Evolutionary conservation across 2,888 invertebrate genomes (phyloP).

Genomic region (Drosophila sordidula): DNA sequence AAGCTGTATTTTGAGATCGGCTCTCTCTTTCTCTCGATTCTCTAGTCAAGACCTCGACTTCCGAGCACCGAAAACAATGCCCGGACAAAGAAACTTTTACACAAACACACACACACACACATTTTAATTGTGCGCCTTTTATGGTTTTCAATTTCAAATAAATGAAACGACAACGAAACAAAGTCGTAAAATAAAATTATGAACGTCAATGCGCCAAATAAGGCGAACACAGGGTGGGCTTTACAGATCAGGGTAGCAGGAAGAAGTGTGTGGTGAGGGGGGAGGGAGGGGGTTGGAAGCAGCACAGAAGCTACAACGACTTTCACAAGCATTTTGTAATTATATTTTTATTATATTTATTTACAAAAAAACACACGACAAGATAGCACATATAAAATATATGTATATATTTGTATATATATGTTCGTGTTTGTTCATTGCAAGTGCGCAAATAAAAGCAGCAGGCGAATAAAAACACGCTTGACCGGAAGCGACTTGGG

Average conservation of each 20-base stretch:
- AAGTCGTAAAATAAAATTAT: constrained; percentile 78
- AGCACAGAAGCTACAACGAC: constrained; percentile 68
- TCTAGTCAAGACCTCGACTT: constrained; percentile 64
- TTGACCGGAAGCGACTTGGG: constrained; percentile 70
- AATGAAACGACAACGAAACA: constrained; percentile 76
- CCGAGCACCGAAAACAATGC: constrained; percentile 61
- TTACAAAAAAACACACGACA: constrained; percentile 49
- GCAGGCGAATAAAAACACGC: constrained; percentile 70
- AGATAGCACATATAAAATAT: constrained; percentile 10
- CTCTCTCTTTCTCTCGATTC: constrained; percentile 18
- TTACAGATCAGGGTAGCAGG: neutral
- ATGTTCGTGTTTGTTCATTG: constrained; percentile 20
- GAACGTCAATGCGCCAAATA: constrained; percentile 78
- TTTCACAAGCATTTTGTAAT: constrained; percentile 73
- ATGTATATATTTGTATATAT: neutral
- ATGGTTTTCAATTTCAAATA: constrained; percentile 77
- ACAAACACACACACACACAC: constrained; percentile 34
- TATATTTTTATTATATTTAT: constrained; percentile 64
- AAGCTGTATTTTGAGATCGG: constrained; percentile 29
- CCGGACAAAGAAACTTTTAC: constrained; percentile 61
- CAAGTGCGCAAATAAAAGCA: constrained; percentile 68
- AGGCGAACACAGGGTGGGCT: constrained; percentile 45
- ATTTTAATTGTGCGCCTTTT: constrained; percentile 77
- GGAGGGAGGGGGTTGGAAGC: neutral
- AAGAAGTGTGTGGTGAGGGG: neutral